Base-by-base conservation (phyloP, 2,888 invertebrate genomes). In the Limnephilus marmoratus region DNA sequence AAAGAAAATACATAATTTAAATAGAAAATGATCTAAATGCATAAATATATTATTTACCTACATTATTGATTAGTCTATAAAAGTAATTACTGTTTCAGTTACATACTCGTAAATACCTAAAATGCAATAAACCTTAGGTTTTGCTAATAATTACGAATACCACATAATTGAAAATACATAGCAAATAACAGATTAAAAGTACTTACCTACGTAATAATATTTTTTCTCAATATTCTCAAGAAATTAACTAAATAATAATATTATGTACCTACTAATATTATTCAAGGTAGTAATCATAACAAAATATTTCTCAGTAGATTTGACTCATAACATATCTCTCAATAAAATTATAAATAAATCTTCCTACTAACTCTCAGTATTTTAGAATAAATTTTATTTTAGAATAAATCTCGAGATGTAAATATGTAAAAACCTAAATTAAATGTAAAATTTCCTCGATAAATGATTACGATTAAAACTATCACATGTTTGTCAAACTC, bases 291-390 rank as follows among this genome's bases (percentile, higher is more conserved):
- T 15, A 87, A 37, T 83, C 7, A 18, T 83, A 83, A 37, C 83
- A 34, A 83, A 83, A 87, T n/a, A n/a, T 68, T 87, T 87, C 29
- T 89, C 34, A 89, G 88, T 89, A 89, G 88, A 89, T 89, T 80
- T 81, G 81, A 80, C 18, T 89, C 81, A 15, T 80, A 89, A 89
- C 88, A 89, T 89, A 89, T 89, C 88, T 89, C 18, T 89, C 80
- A 37, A 34, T 80, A 80, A 37, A 80, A 9, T 37, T 31, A 29
- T 29, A 45, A 86, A 86, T 37, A 34, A 85, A 85, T 49, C 12
- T 86, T 37, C 81, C 37, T 89, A 81, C 41, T 18, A 68, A 86
- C 29, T 89, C 80, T n/a, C 81, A 81, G 81, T 81, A 80, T 89
- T 37, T 34, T 89, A 89, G 88, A 89, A 24, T 89, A 80, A 68